phyloP scores from a whole-genome alignment of 1,140 invertebrate species.

The Pseudomyrmex dendroicus region DNA sequence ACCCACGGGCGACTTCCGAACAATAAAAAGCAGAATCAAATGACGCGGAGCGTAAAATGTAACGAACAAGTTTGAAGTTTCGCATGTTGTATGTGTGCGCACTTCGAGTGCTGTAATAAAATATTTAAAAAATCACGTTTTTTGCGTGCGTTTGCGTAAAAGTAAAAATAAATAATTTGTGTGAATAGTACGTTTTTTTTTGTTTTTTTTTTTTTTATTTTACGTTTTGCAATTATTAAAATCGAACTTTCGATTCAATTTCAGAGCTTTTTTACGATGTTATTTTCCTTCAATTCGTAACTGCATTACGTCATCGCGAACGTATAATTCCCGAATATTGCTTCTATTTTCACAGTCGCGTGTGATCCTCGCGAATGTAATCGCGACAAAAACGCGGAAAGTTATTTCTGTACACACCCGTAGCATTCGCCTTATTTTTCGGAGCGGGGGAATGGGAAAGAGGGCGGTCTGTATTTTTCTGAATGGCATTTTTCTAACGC shows the following conservation, averaged over 20 bases:
- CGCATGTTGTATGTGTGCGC: background rate
- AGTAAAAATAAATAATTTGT: background rate
- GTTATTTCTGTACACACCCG: background rate
- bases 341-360: background rate
- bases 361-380: slow-evolving; percentile 4
- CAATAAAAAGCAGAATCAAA: slow-evolving; percentile 12
- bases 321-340: slow-evolving; percentile 6
- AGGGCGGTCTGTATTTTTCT: slow-evolving; percentile 16
- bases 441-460: background rate
- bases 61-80: slow-evolving; percentile 5
- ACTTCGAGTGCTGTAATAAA: background rate
- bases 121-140: slow-evolving; percentile 6
- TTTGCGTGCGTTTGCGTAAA: background rate
- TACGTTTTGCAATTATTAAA: background rate
- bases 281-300: background rate
- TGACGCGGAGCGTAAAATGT: background rate
- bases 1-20: background rate
- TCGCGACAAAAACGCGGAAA: background rate
- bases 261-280: background rate
- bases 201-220: background rate
- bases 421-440: background rate
- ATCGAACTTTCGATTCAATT: background rate
- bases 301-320: background rate
- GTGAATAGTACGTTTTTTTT: background rate
- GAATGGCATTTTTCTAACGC: slow-evolving; percentile 33